Conservation (phyloP, 2,888 invertebrate genomes). For the Eueremaeus valkanovi region DNA sequence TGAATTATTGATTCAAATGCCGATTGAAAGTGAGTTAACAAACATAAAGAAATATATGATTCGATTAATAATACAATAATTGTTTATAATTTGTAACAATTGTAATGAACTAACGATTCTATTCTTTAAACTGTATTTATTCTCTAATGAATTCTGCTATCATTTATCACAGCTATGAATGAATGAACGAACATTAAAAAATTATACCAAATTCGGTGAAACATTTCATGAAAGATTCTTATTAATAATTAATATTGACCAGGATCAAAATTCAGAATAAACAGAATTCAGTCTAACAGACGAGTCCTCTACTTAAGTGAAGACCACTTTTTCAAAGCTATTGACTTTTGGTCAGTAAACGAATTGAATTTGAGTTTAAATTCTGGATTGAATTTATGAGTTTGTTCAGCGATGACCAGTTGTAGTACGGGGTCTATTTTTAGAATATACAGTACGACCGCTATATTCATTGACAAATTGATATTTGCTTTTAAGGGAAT, state of each 20-base stretch:
- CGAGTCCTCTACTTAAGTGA: neutral
- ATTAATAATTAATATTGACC: neutral
- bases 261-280: neutral
- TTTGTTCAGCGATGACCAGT: conserved; percentile 25
- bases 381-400: conserved; percentile 10
- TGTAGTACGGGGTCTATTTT: neutral
- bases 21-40: neutral
- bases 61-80: conserved; percentile 5
- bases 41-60: neutral
- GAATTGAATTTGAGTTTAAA: neutral
- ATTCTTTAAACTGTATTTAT: neutral
- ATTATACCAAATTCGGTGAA: too few relatives aligned
- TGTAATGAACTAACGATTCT: neutral
- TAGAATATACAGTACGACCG: conserved; percentile 10
- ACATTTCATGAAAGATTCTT: too few relatives aligned
- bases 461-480: conserved; percentile 5
- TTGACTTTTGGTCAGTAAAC: conserved; percentile 22
- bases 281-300: neutral
- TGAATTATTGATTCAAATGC: neutral
- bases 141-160: neutral
- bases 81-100: neutral
- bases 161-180: neutral
- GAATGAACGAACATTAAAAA: neutral
- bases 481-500: conserved; percentile 2
- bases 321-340: neutral